Base-by-base conservation (phyloP, 2,797 vertebrate species). In the Syngnathus rostellatus region DNA sequence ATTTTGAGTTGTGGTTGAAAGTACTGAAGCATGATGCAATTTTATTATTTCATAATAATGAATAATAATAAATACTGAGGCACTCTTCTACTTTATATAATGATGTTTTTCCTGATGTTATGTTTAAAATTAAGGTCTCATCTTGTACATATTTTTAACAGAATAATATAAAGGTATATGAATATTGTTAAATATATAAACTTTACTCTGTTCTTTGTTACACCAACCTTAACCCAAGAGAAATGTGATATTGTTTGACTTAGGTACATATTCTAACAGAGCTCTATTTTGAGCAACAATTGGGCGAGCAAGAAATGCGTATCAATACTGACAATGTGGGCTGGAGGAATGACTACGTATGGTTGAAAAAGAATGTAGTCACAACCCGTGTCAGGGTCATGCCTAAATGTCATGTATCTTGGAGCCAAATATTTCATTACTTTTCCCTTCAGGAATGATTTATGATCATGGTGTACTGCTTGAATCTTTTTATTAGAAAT, bases 1-100 rank as follows among this genome's bases (percentile, higher is more conserved):
- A 53, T 50, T 10, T 31, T 21, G 4, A 0, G 45, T 1, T 61
- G 38, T 60, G 75, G 37, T 38, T 12, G 51, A 68, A 69, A 74
- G 57, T n/a, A 53, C 60, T 41, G 8, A 62, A 60, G 4, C 39
- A 55, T 54, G 39, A 31, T 37, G 37, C 55, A 31, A 51, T 31
- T 58, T 53, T 16, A 53, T 23, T 23, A 23, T 23, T 23, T 37
- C 46, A 48, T 57, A 23, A 21, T n/a, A 63, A 50, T 23, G 50
- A 9, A 39, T 68, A 48, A 19, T 14, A 61, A 54, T 64, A 62
- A 41, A 14, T 1, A 0, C 68, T 66, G 46, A 1, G 58, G 19
- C n/a, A 61, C 21, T n/a, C 6, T 54, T 73, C 69, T 55, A 31
- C 31, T 31, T 31, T 31, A 4, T 31, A 16, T 23, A 39, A 5